These are phyloP conservation scores for Synanceia verrucosa DNA, from an alignment of 2,797 vertebrate genomes.

Conservation along the genomic window DNA sequence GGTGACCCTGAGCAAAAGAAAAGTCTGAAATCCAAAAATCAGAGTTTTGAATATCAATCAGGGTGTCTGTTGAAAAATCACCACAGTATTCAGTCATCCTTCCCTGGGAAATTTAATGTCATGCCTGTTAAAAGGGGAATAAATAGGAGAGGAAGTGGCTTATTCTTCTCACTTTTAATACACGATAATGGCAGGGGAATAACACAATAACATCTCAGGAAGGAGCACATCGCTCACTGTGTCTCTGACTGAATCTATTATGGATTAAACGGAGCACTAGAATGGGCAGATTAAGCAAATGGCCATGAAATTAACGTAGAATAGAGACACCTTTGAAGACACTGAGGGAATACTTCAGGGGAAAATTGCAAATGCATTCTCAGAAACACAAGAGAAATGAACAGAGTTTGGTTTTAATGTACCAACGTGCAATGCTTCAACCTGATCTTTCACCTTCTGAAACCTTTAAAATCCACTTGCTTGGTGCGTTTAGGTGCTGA, in stretches of 20 bases:
- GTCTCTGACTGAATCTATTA: slow-evolving; percentile 30
- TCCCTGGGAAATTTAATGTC: slow-evolving; percentile 5
- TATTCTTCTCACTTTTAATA: slow-evolving; percentile 20
- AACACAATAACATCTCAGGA: slow-evolving; percentile 26
- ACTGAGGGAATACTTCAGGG: neutral
- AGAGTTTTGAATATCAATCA: slow-evolving; percentile 34
- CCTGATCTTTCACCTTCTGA: slow-evolving; percentile 29
- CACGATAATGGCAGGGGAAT: neutral
- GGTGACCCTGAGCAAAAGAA: slow-evolving; percentile 1
- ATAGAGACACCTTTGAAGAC: slow-evolving; percentile 33
- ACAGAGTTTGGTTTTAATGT: neutral
- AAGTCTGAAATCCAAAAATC: slow-evolving; percentile 16
- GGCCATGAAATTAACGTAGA: slow-evolving; percentile 28
- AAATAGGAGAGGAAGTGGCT: slow-evolving; percentile 13
- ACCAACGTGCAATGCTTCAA: neutral
- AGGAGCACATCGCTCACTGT: slow-evolving; percentile 37
- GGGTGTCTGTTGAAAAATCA: slow-evolving; percentile 3
- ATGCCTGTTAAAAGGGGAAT: slow-evolving; percentile 9
- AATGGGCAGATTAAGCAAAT: slow-evolving; percentile 53
- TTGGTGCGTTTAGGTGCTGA: neutral
- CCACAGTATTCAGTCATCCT: neutral
- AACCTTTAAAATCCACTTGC: neutral
- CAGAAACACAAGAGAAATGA: neutral
- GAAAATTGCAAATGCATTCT: slow-evolving; percentile 9
- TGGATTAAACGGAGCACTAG: slow-evolving; percentile 40